Evolutionary conservation across 2,888 invertebrate genomes (phyloP).

Genomic region (Oscheius sp.): DNA sequence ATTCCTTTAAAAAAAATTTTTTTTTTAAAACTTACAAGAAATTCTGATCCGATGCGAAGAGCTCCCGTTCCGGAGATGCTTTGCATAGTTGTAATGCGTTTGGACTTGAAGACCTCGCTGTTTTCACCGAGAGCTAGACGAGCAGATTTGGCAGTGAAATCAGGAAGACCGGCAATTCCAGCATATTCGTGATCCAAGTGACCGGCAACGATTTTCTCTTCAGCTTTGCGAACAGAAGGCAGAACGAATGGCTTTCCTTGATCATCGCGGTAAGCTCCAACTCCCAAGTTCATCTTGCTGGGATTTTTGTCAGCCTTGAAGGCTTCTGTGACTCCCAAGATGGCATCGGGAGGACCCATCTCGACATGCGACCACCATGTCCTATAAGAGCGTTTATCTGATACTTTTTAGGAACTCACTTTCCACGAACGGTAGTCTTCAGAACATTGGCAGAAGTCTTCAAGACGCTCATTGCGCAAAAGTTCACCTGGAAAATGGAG

Average conservation of each 20-base stretch:
- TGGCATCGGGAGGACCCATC: conserved; percentile 73
- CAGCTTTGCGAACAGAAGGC: conserved; percentile 90
- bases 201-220: conserved; percentile 80
- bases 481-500: too few relatives aligned
- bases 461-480: too few relatives aligned
- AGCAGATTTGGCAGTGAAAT: conserved; percentile 85
- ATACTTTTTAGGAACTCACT: conserved; percentile 24
- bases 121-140: conserved; percentile 84
- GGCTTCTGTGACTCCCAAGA: conserved; percentile 95
- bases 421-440: conserved; percentile 47
- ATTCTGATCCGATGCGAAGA: conserved; percentile 88
- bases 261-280: conserved; percentile 91
- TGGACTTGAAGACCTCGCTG: conserved; percentile 75
- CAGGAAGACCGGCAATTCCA: conserved; percentile 84
- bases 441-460: conserved; percentile 37
- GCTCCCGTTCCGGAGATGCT: conserved; percentile 94
- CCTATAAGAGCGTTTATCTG: conserved; percentile 19
- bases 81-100: conserved; percentile 78
- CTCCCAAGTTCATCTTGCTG: conserved; percentile 88
- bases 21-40: conserved; percentile 75
- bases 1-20: conserved; percentile 30
- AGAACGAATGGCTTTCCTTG: conserved; percentile 95
- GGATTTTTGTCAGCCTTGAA: conserved; percentile 83
- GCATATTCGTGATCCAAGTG: conserved; percentile 93
- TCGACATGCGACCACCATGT: conserved; percentile 67